phyloP scores from a whole-genome alignment of 1,140 invertebrate species.

The Bacillus rossius region DNA sequence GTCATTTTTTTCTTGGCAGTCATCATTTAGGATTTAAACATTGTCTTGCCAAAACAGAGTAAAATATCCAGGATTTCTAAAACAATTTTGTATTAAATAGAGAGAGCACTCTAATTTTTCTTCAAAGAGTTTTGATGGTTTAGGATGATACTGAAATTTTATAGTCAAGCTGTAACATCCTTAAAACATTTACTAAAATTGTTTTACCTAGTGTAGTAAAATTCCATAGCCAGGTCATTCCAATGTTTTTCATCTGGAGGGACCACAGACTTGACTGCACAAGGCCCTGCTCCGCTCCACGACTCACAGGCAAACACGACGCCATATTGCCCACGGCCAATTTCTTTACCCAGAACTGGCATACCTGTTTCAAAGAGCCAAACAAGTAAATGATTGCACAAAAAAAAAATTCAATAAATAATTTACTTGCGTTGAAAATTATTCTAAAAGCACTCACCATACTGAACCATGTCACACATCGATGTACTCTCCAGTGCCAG shows the following conservation, averaged over 20 bases:
- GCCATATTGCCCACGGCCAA: slow-evolving; percentile 87
- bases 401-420: no score
- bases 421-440: no score
- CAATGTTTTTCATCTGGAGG: slow-evolving; percentile 88
- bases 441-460: slow-evolving; percentile 43
- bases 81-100: no score
- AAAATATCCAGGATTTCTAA: no score
- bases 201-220: slow-evolving; percentile 70
- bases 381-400: no score
- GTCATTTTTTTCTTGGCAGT: no score
- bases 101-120: no score
- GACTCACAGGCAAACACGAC: slow-evolving; percentile 82
- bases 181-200: not conserved
- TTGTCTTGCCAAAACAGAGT: no score
- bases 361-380: slow-evolving; percentile 48
- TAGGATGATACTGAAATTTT: no score
- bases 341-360: slow-evolving; percentile 72
- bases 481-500: slow-evolving; percentile 83
- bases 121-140: no score
- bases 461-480: slow-evolving; percentile 68
- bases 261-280: slow-evolving; percentile 87
- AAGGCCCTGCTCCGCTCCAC: slow-evolving; percentile 66
- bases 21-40: no score
- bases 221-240: slow-evolving; percentile 90
- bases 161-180: no score